Percentiles rank a stretch among this genome's conserved stretches.
Evolutionary conservation across 2,113 vertebrate genomes (phyloP).

Genomic region (Xenopus borealis): DNA sequence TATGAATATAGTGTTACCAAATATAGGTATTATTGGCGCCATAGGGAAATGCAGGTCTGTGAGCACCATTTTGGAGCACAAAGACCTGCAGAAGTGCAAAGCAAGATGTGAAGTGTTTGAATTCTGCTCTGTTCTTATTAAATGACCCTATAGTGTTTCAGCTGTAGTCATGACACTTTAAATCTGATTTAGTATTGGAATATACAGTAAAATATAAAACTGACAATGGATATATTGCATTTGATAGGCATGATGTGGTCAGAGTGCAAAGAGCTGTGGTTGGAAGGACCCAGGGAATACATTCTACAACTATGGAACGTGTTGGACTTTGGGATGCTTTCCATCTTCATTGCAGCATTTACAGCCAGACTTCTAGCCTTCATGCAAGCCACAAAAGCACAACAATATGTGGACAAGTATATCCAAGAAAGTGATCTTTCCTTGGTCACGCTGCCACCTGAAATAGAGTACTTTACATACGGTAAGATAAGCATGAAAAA

Average conservation of each 20-base stretch:
- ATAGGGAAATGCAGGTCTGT: too few relatives aligned
- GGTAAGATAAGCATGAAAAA: conserved; percentile 61
- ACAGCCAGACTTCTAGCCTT: conserved; percentile 82
- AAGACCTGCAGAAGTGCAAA: too few relatives aligned
- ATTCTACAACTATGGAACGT: conserved; percentile 85
- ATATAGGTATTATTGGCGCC: too few relatives aligned
- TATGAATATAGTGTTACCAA: too few relatives aligned
- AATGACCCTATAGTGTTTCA: too few relatives aligned
- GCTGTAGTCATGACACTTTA: too few relatives aligned
- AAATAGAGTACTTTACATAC: conserved; percentile 83
- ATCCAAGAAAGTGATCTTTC: conserved; percentile 74
- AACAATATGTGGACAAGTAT: conserved; percentile 80
- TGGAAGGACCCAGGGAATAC: conserved; percentile 83
- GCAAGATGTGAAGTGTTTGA: too few relatives aligned
- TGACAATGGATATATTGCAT: too few relatives aligned
- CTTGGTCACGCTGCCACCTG: conserved; percentile 75
- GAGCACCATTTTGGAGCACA: too few relatives aligned
- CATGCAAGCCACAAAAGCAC: conserved; percentile 80
- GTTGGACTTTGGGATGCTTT: conserved; percentile 85
- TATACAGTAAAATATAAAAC: too few relatives aligned
- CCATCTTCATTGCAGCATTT: conserved; percentile 85
- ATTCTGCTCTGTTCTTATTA: too few relatives aligned
- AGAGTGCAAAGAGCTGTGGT: conserved; percentile 86
- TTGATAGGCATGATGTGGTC: conserved; percentile 88
- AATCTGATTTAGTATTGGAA: not conserved